Evolutionary conservation across 2,797 vertebrate genomes (phyloP).

Genomic region (Rousettus madagascariensis): DNA sequence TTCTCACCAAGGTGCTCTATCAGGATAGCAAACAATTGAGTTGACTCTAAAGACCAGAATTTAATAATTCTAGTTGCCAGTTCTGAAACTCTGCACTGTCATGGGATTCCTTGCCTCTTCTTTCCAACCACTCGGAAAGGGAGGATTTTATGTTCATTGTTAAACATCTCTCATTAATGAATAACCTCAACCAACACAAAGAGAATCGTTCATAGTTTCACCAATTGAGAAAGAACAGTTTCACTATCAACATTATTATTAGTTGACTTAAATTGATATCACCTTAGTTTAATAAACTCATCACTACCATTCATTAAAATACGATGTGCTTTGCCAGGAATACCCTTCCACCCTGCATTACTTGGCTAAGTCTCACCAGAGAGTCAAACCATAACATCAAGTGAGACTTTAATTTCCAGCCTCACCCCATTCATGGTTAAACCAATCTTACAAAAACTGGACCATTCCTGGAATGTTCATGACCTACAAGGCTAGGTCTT

Average conservation of each 20-base stretch:
- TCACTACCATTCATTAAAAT: background rate
- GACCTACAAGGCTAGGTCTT: constrained; percentile 48
- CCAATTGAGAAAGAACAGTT: constrained; percentile 31
- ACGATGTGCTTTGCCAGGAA: background rate
- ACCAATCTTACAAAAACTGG: constrained; percentile 49
- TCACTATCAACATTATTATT: constrained; percentile 24
- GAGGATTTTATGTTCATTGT: background rate
- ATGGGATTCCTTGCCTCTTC: background rate
- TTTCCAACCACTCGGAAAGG: background rate
- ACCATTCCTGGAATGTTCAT: constrained; percentile 57
- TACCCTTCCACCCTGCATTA: background rate
- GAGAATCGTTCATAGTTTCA: background rate
- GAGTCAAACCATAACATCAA: constrained; percentile 32
- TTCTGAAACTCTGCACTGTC: background rate
- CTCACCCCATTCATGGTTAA: constrained; percentile 33
- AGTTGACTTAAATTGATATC: constrained; percentile 11
- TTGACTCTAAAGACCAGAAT: background rate
- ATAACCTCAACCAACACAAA: background rate
- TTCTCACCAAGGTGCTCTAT: background rate
- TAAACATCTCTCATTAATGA: background rate
- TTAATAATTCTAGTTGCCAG: background rate
- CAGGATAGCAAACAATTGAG: constrained; percentile 13
- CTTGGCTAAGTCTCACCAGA: background rate
- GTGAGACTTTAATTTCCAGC: constrained; percentile 31
- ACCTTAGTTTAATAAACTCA: constrained; percentile 20